Evolutionary conservation across 2,888 invertebrate species (phyloP), one percentile per base, ranked within the genome.

Genomic region (Ectropis crepuscularia): DNA sequence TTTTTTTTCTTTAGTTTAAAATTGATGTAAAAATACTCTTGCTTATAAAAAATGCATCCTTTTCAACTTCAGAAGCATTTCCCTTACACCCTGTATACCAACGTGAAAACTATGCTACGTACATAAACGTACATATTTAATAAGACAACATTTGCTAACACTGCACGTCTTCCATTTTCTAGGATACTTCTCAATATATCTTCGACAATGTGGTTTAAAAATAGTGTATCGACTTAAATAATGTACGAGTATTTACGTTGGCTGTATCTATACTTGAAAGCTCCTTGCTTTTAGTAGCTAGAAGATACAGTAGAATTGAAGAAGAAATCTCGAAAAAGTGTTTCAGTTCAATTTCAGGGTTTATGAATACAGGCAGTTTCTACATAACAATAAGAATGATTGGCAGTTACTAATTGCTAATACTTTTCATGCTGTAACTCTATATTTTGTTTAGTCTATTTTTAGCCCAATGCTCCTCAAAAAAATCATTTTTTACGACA

Each of bases 111-210:
- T 65, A 50, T 42, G 43, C 49, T 57, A 36, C 39, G 36, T 47
- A 57, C 50, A 53, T 59, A 60, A 48, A 60, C 48, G 60, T 64
- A 60, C 51, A 57, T 64, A 60, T 64, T 60, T 60, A 60, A 60
- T 51, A 57, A 48, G 43, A 57, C 38, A 60, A 42, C 59, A 64
- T 64, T 64, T 57, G 60, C 57, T 60, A 38, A 41, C 64, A 55
- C 47, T 60, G 64, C 64, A 64, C 64, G 60, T 64, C 60, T 64
- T 64, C 64, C 57, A 64, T 64, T 64, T 64, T 55, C 55, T 48
- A 46, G 38, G 43, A 57, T 57, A 63, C 63, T 64, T 60, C 60
- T 51, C 59, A 60, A 64, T 64, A 64, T 57, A 60, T 60, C 53
- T 28, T 55, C 55, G 41, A 28, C 48, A 64, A 53, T 64, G 55